phyloP scores from a whole-genome alignment of 2,797 vertebrate genomes.

The Sebastes trivittatus region DNA sequence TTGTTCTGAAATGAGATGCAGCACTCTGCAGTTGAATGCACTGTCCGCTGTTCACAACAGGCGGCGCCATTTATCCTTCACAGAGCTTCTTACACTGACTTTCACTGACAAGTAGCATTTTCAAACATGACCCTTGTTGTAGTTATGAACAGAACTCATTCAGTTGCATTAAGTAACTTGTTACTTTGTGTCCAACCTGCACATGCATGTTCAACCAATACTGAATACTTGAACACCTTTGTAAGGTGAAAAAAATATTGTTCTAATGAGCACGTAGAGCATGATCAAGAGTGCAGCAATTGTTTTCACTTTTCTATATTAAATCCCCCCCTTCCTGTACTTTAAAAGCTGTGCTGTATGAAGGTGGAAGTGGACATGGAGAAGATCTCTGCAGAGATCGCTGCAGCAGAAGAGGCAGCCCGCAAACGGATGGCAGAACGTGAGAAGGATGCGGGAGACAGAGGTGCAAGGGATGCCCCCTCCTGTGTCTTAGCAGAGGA shows the following conservation, averaged over 20 bases:
- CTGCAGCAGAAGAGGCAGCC: conserved; percentile 93
- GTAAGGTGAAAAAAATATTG: not conserved
- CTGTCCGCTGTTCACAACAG: conserved; percentile 39
- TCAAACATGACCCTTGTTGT: not conserved
- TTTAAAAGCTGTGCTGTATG: conserved; percentile 89
- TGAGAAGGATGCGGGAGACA: conserved; percentile 90
- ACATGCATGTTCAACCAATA: not conserved
- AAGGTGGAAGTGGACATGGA: conserved; percentile 99
- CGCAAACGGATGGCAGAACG: conserved; percentile 90
- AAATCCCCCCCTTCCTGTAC: not conserved
- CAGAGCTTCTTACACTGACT: not conserved
- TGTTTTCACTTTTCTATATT: not conserved
- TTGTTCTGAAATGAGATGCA: conserved; percentile 41
- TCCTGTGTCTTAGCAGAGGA: conserved; percentile 78
- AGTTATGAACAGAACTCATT: not conserved
- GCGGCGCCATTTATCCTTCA: conserved; percentile 62
- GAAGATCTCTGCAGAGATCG: conserved; percentile 96
- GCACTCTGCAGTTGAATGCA: conserved; percentile 25
- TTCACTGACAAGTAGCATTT: not conserved
- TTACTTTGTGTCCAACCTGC: not conserved
- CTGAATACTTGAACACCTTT: not conserved
- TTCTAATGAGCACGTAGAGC: not conserved
- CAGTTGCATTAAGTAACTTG: not conserved
- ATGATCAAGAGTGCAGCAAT: not conserved
- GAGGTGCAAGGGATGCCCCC: conserved; percentile 76